Base-by-base conservation (phyloP, 2,113 vertebrate genomes). In the Rhinolophus sinicus region DNA sequence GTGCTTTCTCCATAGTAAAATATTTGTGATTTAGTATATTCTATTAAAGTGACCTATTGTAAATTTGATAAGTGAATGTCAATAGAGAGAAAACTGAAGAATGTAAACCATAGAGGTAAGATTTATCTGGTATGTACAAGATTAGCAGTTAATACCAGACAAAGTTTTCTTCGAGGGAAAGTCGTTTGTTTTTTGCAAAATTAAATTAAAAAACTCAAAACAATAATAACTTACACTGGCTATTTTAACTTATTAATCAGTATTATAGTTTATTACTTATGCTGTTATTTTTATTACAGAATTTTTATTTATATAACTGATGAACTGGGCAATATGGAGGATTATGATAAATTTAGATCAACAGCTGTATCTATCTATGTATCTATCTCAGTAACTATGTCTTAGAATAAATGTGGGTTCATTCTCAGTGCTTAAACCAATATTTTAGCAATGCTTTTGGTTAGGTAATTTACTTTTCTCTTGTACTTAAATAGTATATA, bases 131-230 rank as follows among this genome's bases (percentile, higher is more conserved):
- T 82, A 69, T 28, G 9, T 18, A n/a, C 24, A 28, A 16, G 22
- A 21, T 5, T 82, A 65, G 12, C 2, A 38, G 10, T 69, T 72
- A 64, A 88, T 73, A 84, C 24, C 22, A 21, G 30, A 73, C 7
- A 33, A 82, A 77, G 0, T 24, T 90, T 84, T 67, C 21, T 89
- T 77, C 87, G 40, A 80, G 14, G 5, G 6, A 65, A 69, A 95
- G 12, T 73, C 9, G 83, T 64, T 64, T 88, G 19, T 38, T 80
- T 70, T 50, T 47, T 44, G 3, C 88, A 96, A 95, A 73, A 47
- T 40, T 90, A 81, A 60, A n/a, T 75, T 90, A 8, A 81, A 80
- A 86, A 95, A 44, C 1, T 62, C 8, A 94, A 92, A 87, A 87
- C 6, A 72, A 47, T 80, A 35, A 14, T 21, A 54, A 72, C 58